Conservation (phyloP, 2,113 vertebrate species). For the Urocolius indicus region DNA sequence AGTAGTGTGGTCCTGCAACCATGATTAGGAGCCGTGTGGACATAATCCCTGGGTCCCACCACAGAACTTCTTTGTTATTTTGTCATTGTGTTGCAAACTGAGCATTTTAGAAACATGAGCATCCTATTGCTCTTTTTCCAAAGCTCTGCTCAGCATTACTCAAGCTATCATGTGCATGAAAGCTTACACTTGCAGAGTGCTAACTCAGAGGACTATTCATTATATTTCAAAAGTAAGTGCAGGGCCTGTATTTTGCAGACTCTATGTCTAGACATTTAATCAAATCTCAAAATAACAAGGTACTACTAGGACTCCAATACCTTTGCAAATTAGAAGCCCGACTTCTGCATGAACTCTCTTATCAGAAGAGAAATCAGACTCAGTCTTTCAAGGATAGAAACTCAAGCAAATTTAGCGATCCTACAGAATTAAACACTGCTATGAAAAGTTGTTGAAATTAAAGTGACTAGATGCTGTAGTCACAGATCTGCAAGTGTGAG, state of each 20-base stretch:
- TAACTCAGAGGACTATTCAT: background rate
- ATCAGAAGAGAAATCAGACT: conserved; percentile 56
- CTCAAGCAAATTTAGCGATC: conserved; percentile 56
- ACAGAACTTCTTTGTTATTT: background rate
- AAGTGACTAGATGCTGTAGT: conserved; percentile 38
- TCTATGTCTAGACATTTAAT: background rate
- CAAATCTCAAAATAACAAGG: background rate
- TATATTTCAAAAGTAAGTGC: background rate
- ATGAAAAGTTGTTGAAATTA: conserved; percentile 62
- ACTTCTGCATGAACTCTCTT: background rate
- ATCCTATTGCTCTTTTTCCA: background rate
- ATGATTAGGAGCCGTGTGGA: accelerated
- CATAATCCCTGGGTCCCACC: background rate
- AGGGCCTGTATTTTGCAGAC: background rate
- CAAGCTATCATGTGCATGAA: background rate
- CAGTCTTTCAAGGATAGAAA: conserved; percentile 66
- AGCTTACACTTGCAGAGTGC: background rate
- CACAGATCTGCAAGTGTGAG: background rate
- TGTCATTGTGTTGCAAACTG: background rate
- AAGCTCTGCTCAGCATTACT: background rate
- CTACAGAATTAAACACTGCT: conserved; percentile 40
- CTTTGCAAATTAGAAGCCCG: background rate
- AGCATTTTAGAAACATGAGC: background rate
- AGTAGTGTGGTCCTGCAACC: accelerated
- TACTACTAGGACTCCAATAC: background rate